Base-by-base conservation (phyloP, 1,140 invertebrate species). In the Daktulosphaira vitifoliae region DNA sequence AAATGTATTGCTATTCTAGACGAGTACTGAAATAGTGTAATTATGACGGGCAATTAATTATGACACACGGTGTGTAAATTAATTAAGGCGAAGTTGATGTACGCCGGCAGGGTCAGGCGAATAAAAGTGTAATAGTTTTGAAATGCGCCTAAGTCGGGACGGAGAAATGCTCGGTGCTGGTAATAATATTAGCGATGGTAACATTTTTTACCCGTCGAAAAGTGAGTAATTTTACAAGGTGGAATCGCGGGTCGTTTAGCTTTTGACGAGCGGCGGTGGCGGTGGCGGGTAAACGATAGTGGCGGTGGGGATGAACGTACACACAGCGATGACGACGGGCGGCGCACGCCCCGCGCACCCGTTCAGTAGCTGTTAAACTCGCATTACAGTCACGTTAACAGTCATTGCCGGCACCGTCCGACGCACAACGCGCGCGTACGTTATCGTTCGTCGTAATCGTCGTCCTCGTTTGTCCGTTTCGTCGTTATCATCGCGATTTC, bases 291-390 rank as follows among this genome's bases (percentile, higher is more conserved):
- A 62, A 46, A 62, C 38, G 42, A 5, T 11, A 11, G 29, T 11
- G 29, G 29, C 29, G 42, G 56, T 48, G 56, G 56, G 56, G 56
- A 62, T 20, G 42, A 15, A 23, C 29, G 29, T 33, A 33, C 29
- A 5, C 29, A 13, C 56, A 22, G 37, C 38, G 11, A 7, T 18
- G 16, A 18, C 16, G 54, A 33, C 29, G 56, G 29, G 56, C 13
- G 38, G 56, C 56, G 39, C 42, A 62, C 56, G 56, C 56, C 56
- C 56, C 56, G 56, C 56, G 56, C 56, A 62, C 56, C 56, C 56
- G 56, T 62, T 62, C 56, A 62, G 56, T 62, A 62, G 56, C 56
- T 62, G 56, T 62, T 62, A 62, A 62, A 62, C 56, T 62, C 56
- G 56, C 56, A 62, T 62, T 62, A 62, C 56, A 48, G 56, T 62